Evolutionary conservation across 2,888 invertebrate species (phyloP), one percentile per base, ranked within the genome.

Genomic region (Podotricha telesiphe): DNA sequence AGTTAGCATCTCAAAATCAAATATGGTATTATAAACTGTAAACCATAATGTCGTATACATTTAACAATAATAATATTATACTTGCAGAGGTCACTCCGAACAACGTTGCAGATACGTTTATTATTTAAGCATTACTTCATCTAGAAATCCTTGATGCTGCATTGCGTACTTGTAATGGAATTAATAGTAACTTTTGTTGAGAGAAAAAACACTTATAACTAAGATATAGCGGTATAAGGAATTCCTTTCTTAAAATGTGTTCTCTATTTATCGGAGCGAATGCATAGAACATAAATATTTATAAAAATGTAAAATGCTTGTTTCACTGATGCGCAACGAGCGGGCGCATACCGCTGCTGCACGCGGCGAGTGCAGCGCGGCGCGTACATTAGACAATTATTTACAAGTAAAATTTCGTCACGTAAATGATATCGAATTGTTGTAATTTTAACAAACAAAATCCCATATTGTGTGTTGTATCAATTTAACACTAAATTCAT

Each of bases 211-310:
- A 48, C 13, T 3, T 48, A 34, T 62, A 59, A 59, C 45, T 59
- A 42, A 58, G 40, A 62, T 47, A 17, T 67, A 72, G 67, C 72
- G 55, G 72, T 73, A 74, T 67, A 63, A 55, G 67, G 47, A 53
- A 62, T 63, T 63, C 22, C 63, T 56, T 68, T 51, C 63, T 17
- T 62, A 62, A 82, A 87, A 88, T 68, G n/a, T 61, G 84, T 85
- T 80, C 75, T 75, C 84, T 79, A 88, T 86, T 85, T 85, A 91
- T 91, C 87, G 89, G 87, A 88, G 88, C 88, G 83, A 81, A 83
- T 82, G 81, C 82, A 85, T 84, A 87, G 89, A 88, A 86, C 89
- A 91, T 91, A 86, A 91, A 90, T 92, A 91, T 91, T 89, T 84
- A 91, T 91, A 82, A 86, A 86, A 86, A 87, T 84, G 82, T 80